Evolutionary conservation across 2,888 invertebrate species (phyloP).

Genomic region (Rutpela maculata): DNA sequence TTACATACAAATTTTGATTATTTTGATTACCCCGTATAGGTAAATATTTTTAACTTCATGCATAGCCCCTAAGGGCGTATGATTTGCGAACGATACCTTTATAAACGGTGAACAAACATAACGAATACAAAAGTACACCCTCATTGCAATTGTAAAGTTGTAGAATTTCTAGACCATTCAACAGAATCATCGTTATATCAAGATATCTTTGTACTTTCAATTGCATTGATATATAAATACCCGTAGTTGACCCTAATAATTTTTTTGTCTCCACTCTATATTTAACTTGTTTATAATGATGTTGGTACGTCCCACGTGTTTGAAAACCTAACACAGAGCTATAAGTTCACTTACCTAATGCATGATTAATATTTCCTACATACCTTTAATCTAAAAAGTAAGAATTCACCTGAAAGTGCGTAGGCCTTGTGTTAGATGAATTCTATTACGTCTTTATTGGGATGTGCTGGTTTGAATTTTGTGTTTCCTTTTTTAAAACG

Average conservation of each 20-base stretch:
- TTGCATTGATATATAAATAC: background rate
- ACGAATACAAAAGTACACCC: too few relatives aligned
- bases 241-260: background rate
- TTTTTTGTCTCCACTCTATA: background rate
- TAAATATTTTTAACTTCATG: too few relatives aligned
- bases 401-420: conserved; percentile 9
- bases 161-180: too few relatives aligned
- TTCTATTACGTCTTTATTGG: background rate
- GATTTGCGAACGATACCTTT: too few relatives aligned
- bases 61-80: too few relatives aligned
- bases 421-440: conserved; percentile 4
- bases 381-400: background rate
- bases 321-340: background rate
- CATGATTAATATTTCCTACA: conserved; percentile 26
- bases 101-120: too few relatives aligned
- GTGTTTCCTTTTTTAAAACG: background rate
- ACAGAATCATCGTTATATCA: too few relatives aligned
- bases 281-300: conserved; percentile 17
- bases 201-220: too few relatives aligned
- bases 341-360: conserved; percentile 26
- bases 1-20: too few relatives aligned
- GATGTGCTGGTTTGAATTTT: background rate
- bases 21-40: too few relatives aligned
- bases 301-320: conserved; percentile 18
- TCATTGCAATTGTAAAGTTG: too few relatives aligned